Evolutionary conservation across 2,113 vertebrate species (phyloP), one percentile per base, ranked within the genome.

Genomic region (Pipa parva): DNA sequence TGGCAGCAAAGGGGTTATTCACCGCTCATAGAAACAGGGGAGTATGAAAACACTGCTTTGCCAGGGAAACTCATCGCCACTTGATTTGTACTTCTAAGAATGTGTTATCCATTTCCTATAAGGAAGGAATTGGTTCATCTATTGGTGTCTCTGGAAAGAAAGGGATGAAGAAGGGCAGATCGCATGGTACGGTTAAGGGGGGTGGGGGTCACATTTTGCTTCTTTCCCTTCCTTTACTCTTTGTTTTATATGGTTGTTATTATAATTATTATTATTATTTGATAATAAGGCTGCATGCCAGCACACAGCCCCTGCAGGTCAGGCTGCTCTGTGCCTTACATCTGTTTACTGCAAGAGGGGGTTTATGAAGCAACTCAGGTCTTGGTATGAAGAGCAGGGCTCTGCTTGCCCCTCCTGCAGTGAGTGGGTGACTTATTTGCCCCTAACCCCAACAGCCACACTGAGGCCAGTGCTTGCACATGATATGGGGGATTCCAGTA

Each of bases 251-350:
- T 70, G 57, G 51, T 70, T 59, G 54, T 70, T 70, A 61, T 70
- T 69, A 69, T 69, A 39, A 68, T 69, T 42, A 69, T 54, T 70
- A 69, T 54, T 70, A 69, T 60, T 69, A 70, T 70, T 70, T 70
- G 57, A 29, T 70, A 61, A 45, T 31, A 18, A 54, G 57, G 66
- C 55, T 58, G n/a, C 55, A 22, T 22, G 29, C 28, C 18, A 36
- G 55, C 28, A 20, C 55, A 36, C 66, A 70, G 66, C 66, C 28
- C 66, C 66, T 70, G 66, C 66, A 70, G 66, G 66, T 61, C 66
- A 70, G 66, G 66, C 58, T 31, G 66, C 66, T 61, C 36, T 61
- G 66, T 49, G 59, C 45, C 26, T 70, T 33, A 49, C 48, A 39
- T 26, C 36, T 61, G 24, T 54, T 48, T 58, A 61, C 57, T 42